phyloP scores from a whole-genome alignment of 2,113 vertebrate genomes.

The Ochotona curzoniae region DNA sequence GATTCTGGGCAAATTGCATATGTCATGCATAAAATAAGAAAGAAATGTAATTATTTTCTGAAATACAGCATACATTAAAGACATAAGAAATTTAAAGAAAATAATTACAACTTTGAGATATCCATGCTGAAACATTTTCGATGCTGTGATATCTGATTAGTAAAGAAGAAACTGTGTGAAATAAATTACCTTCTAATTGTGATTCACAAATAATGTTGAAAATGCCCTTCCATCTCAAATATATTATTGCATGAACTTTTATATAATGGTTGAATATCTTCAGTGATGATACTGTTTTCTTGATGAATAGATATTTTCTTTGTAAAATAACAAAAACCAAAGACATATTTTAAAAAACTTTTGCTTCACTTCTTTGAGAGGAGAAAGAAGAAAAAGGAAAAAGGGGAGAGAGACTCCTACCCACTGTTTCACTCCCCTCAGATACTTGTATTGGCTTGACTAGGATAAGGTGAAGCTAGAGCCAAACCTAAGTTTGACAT shows the following conservation, averaged over 20 bases:
- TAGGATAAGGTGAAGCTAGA: too few species aligned
- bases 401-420: too few species aligned
- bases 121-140: not conserved
- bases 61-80: not conserved
- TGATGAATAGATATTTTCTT: not conserved
- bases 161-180: not conserved
- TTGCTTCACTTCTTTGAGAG: too few species aligned
- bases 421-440: too few species aligned
- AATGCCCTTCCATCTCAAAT: not conserved
- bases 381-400: too few species aligned
- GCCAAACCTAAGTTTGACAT: too few species aligned
- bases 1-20: not conserved
- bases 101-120: not conserved
- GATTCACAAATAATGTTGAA: conserved; percentile 1
- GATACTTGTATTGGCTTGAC: too few species aligned
- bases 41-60: not conserved
- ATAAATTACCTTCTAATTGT: not conserved
- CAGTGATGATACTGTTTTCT: not conserved
- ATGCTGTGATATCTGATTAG: not conserved
- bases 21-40: not conserved
- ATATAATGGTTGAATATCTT: not conserved
- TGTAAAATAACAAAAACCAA: not conserved
- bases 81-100: not conserved
- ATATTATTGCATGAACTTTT: not conserved
- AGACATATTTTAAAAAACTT: not conserved